These are phyloP conservation scores for Syngnathus typhle DNA, from an alignment of 2,113 vertebrate species.

Conservation along the genomic window DNA sequence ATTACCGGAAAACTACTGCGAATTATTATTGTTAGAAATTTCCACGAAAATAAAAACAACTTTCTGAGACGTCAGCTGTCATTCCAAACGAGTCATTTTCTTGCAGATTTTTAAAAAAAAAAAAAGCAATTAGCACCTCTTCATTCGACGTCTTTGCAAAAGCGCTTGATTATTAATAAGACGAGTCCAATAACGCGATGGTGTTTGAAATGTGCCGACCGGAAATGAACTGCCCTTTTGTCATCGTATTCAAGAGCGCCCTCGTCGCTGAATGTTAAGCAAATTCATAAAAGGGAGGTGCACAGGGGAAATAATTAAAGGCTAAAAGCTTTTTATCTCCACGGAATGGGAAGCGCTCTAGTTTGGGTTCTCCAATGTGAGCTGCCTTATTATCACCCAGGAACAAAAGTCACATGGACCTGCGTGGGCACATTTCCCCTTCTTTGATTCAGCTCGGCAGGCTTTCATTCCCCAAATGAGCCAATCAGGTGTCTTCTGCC, in stretches of 20 bases:
- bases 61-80: background rate
- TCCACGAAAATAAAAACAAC: too few relatives aligned
- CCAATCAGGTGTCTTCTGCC: constrained; percentile 39
- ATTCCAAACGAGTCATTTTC: background rate
- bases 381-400: constrained; percentile 66
- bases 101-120: background rate
- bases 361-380: constrained; percentile 52
- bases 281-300: constrained; percentile 64
- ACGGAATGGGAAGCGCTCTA: constrained; percentile 43
- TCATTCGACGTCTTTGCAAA: background rate
- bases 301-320: constrained; percentile 66
- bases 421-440: constrained; percentile 44
- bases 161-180: background rate
- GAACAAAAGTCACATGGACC: constrained; percentile 66
- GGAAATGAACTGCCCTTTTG: constrained; percentile 38
- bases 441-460: background rate
- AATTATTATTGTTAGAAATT: background rate
- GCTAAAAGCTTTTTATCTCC: constrained; percentile 67
- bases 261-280: constrained; percentile 58
- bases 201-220: constrained; percentile 33
- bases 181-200: constrained; percentile 7
- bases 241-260: constrained; percentile 39
- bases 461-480: constrained; percentile 71
- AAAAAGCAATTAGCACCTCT: background rate
- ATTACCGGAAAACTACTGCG: background rate